phyloP scores from a whole-genome alignment of 2,797 vertebrate species.

The Gadopsis marmoratus region DNA sequence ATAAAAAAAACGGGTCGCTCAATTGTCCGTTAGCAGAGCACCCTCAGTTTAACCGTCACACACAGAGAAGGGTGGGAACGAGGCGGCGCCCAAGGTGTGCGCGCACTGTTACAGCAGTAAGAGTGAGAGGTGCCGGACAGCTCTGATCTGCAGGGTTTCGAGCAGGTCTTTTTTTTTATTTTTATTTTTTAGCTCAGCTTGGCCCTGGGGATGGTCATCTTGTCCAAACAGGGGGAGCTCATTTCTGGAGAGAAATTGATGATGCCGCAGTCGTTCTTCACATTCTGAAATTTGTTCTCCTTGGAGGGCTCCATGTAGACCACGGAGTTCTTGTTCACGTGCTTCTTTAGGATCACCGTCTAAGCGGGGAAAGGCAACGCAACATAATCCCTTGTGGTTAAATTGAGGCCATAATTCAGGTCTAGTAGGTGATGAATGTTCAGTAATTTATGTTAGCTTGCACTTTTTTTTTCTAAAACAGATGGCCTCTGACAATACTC shows the following conservation, averaged over 20 bases:
- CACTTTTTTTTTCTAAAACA: background rate
- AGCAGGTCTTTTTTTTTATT: background rate
- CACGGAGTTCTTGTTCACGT: constrained; percentile 86
- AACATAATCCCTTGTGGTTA: background rate
- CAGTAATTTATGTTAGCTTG: background rate
- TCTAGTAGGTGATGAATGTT: background rate
- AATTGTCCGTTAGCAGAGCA: constrained; percentile 49
- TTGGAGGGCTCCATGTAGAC: constrained; percentile 88
- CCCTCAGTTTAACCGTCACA: constrained; percentile 58
- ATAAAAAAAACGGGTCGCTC: constrained; percentile 40
- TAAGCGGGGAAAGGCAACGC: constrained; percentile 38
- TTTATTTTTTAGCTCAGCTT: constrained; percentile 79
- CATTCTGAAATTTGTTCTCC: constrained; percentile 86
- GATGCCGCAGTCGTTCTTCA: constrained; percentile 85
- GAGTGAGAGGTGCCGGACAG: constrained; percentile 53
- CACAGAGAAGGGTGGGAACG: constrained; percentile 49
- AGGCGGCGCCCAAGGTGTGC: constrained; percentile 41
- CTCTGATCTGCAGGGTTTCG: constrained; percentile 52
- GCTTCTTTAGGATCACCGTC: constrained; percentile 89
- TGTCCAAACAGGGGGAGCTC: constrained; percentile 78
- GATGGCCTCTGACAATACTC: constrained; percentile 11
- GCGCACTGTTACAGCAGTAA: constrained; percentile 44
- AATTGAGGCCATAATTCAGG: background rate
- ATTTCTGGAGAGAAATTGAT: constrained; percentile 84
- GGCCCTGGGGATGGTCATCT: constrained; percentile 86